phyloP scores from a whole-genome alignment of 2,797 vertebrate genomes.

The Megalops cyprinoides region DNA sequence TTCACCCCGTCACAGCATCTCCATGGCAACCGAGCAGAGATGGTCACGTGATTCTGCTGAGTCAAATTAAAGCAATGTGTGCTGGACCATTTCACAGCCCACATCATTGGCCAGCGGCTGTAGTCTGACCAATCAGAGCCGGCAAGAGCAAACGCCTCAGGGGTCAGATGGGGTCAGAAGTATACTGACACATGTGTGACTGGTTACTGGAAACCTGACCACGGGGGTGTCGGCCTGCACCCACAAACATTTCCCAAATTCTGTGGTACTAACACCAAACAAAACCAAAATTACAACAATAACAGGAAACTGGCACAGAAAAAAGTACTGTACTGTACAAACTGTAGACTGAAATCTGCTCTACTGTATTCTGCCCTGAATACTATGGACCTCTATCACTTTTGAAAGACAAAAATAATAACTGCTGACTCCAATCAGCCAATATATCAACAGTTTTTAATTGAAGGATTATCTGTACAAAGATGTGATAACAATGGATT shows the following conservation, averaged over 20 bases:
- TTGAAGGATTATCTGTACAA: neutral
- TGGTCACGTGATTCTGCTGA: constrained; percentile 37
- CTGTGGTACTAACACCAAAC: constrained; percentile 44
- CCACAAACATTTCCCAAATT: constrained; percentile 28
- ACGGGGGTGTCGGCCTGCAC: constrained; percentile 28
- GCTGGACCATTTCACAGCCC: constrained; percentile 19
- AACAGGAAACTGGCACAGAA: constrained; percentile 11
- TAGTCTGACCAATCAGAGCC: constrained; percentile 23
- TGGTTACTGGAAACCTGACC: constrained; percentile 34
- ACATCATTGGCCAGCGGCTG: constrained; percentile 39
- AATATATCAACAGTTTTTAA: neutral
- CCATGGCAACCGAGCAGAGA: constrained; percentile 40
- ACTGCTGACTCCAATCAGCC: neutral
- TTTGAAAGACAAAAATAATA: neutral
- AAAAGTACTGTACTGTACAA: neutral
- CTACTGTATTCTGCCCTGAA: neutral
- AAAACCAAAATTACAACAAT: constrained; percentile 31
- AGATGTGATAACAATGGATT: neutral
- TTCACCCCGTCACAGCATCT: constrained; percentile 24
- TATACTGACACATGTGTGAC: constrained; percentile 11
- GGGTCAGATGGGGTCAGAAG: constrained; percentile 29
- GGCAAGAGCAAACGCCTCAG: constrained; percentile 10
- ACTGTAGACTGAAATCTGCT: neutral
- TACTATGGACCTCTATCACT: neutral
- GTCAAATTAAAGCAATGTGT: constrained; percentile 54